Conservation (phyloP, 2,888 invertebrate species). For the Amphipoea lucens region DNA sequence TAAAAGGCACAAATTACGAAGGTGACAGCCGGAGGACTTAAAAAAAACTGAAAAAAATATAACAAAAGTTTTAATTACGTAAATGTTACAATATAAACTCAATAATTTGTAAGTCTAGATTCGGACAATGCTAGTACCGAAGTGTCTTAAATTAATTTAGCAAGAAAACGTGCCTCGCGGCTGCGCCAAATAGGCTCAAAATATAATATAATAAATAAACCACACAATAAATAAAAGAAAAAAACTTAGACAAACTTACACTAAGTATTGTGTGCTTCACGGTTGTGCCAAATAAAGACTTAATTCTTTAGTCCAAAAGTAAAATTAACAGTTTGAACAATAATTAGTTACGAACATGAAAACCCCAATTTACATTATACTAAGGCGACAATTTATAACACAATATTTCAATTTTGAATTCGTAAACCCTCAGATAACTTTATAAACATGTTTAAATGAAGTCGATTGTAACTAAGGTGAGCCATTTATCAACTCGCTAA, state of each 20-base stretch:
- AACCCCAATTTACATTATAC: neutral
- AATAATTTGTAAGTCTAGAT: neutral
- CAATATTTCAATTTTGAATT: conserved; percentile 28
- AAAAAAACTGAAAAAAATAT: neutral
- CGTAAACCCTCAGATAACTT: conserved; percentile 27
- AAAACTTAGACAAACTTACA: too few relatives aligned
- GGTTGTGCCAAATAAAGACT: neutral
- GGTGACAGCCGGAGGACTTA: neutral
- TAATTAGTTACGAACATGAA: neutral
- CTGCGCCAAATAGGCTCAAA: neutral
- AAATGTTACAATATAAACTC: neutral
- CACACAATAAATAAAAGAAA: neutral
- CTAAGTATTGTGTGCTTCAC: neutral
- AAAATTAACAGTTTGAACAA: neutral
- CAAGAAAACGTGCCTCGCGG: neutral
- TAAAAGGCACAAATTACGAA: neutral
- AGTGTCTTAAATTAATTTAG: neutral
- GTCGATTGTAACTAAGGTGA: conserved; percentile 54
- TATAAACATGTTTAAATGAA: conserved; percentile 48
- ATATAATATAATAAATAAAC: neutral
- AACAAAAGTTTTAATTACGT: neutral
- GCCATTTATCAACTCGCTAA: conserved; percentile 39
- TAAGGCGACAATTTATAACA: neutral
- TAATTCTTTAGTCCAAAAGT: neutral
- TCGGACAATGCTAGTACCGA: neutral